These are phyloP conservation scores for Adrianichthys oophorus DNA, from an alignment of 2,797 vertebrate species.

Conservation along the genomic window DNA sequence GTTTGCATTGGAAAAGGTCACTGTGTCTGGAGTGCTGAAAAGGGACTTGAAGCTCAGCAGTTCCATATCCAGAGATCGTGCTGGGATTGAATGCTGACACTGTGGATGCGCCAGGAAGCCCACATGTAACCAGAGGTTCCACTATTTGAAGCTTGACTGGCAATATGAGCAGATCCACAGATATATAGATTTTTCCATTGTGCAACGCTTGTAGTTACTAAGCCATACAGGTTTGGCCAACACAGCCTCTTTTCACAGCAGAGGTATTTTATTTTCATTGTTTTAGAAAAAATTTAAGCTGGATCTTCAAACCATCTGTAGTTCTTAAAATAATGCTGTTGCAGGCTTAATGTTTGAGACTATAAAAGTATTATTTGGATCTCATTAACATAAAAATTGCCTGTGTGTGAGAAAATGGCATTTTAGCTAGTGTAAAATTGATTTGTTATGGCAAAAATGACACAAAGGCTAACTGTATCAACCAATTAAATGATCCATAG, in stretches of 20 bases:
- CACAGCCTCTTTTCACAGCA: too few species aligned
- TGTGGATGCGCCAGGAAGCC: not conserved
- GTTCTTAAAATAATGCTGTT: too few species aligned
- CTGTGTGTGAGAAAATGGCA: not conserved
- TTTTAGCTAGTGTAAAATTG: not conserved
- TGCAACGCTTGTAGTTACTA: not conserved
- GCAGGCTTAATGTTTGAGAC: too few species aligned
- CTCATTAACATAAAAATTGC: not conserved
- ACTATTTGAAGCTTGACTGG: not conserved
- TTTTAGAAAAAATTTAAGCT: not conserved
- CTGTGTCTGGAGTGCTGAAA: constrained; percentile 44
- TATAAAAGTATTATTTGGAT: too few species aligned
- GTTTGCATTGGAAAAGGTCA: constrained; percentile 71
- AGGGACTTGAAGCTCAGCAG: constrained; percentile 65
- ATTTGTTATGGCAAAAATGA: not conserved
- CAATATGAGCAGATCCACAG: not conserved
- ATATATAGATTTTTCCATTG: not conserved
- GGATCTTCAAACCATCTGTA: too few species aligned
- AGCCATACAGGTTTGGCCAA: not conserved
- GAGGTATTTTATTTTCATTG: not conserved
- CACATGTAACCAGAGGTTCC: not conserved
- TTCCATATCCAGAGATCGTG: constrained; percentile 55
- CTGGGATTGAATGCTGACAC: constrained; percentile 45
- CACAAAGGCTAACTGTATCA: not conserved
- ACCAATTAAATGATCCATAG: not conserved